Evolutionary conservation across 2,797 vertebrate genomes (phyloP).

Genomic region (Semotilus atromaculatus): DNA sequence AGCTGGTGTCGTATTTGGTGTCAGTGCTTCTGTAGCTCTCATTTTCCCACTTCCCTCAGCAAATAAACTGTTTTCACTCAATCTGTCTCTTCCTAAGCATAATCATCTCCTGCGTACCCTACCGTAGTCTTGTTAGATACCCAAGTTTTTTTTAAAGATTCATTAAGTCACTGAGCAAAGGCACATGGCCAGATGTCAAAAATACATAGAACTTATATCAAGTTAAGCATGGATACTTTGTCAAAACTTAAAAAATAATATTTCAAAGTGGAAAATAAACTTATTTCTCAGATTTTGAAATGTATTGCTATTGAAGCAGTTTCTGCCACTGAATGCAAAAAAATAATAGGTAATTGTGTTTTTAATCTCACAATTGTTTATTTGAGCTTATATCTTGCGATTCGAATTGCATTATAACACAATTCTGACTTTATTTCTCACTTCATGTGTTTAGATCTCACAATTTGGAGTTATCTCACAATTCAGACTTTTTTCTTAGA

Average conservation of each 20-base stretch:
- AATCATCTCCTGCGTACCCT: constrained; percentile 45
- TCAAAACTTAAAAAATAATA: not conserved
- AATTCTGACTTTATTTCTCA: not conserved
- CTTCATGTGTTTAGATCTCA: not conserved
- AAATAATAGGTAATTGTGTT: not conserved
- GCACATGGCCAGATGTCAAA: not conserved
- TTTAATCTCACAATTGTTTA: not conserved
- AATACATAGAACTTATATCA: not conserved
- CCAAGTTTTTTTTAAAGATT: constrained; percentile 28
- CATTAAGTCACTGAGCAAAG: constrained; percentile 58
- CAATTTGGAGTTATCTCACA: not conserved
- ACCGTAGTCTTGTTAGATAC: constrained; percentile 22
- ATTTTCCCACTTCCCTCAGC: constrained; percentile 49
- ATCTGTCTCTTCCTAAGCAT: constrained; percentile 46
- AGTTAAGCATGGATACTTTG: not conserved
- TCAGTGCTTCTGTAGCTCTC: constrained; percentile 72
- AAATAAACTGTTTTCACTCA: constrained; percentile 40
- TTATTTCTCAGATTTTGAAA: not conserved
- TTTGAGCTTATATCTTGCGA: not conserved
- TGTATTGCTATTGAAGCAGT: not conserved
- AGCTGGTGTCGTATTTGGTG: constrained; percentile 79
- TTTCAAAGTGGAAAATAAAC: not conserved
- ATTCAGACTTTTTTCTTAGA: not conserved
- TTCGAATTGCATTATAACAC: not conserved
- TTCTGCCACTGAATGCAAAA: not conserved